These are phyloP conservation scores for Spea hammondii DNA, from an alignment of 2,797 vertebrate genomes.

Conservation along the genomic window DNA sequence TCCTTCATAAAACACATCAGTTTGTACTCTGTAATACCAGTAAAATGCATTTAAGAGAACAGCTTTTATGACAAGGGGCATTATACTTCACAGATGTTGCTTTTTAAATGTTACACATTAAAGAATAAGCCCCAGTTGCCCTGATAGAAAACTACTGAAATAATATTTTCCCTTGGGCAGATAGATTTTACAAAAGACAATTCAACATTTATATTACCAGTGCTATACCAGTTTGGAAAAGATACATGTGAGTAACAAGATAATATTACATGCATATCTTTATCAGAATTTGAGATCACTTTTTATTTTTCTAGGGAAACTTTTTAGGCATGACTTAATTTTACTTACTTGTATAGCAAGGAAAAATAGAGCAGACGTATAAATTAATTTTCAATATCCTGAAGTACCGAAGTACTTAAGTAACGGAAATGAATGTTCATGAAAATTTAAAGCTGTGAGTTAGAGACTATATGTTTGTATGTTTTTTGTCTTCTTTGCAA, in stretches of 20 bases:
- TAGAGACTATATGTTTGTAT: too few species aligned
- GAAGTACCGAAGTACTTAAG: not conserved
- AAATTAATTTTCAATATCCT: constrained; percentile 1
- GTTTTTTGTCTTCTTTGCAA: too few species aligned
- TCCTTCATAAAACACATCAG: too few species aligned
- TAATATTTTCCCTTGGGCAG: constrained; percentile 5
- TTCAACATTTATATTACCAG: not conserved
- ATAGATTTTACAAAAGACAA: not conserved
- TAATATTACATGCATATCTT: not conserved
- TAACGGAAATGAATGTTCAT: too few species aligned
- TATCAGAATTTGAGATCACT: constrained; percentile 8
- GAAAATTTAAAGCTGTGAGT: too few species aligned
- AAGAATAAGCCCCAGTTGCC: constrained; percentile 3
- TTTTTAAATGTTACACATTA: constrained; percentile 24
- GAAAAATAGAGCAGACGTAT: constrained; percentile 1
- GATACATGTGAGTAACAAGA: not conserved
- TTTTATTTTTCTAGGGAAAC: not conserved
- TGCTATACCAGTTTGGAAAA: constrained; percentile 7
- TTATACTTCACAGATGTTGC: constrained; percentile 25
- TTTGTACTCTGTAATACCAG: too few species aligned
- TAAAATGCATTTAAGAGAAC: not conserved
- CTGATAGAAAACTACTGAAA: constrained; percentile 13
- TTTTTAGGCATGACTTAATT: not conserved
- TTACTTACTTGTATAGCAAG: not conserved
- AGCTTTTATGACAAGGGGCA: not conserved